phyloP scores from a whole-genome alignment of 2,888 invertebrate species.

The Heliconius hortense region DNA sequence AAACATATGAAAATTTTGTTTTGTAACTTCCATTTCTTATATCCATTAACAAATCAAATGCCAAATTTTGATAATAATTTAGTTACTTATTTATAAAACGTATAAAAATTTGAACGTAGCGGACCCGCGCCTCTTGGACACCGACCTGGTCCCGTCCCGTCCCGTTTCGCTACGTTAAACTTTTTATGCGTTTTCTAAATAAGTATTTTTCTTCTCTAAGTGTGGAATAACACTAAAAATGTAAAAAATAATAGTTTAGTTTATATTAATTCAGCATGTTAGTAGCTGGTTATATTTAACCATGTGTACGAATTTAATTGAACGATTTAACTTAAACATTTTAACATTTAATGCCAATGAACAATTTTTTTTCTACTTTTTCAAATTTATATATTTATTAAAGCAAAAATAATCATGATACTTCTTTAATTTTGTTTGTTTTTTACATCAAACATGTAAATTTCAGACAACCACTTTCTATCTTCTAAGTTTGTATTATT shows the following conservation, averaged over 20 bases:
- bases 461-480: background rate
- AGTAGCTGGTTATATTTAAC: background rate
- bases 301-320: conserved; percentile 1
- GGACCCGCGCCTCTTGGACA: no score
- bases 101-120: no score
- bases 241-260: background rate
- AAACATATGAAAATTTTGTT: background rate
- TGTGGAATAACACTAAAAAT: no score
- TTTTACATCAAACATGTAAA: background rate
- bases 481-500: background rate
- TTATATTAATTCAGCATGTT: background rate
- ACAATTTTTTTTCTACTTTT: background rate
- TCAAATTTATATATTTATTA: background rate
- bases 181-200: no score
- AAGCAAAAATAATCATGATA: background rate
- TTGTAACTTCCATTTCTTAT: background rate
- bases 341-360: background rate
- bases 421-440: background rate
- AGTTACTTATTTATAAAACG: no score
- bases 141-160: no score
- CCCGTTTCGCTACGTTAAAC: no score
- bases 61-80: background rate
- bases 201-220: no score
- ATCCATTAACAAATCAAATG: background rate
- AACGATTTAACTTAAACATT: background rate